Base-by-base conservation (phyloP, 1,140 invertebrate species). In the Trigoniulus corallinus region DNA sequence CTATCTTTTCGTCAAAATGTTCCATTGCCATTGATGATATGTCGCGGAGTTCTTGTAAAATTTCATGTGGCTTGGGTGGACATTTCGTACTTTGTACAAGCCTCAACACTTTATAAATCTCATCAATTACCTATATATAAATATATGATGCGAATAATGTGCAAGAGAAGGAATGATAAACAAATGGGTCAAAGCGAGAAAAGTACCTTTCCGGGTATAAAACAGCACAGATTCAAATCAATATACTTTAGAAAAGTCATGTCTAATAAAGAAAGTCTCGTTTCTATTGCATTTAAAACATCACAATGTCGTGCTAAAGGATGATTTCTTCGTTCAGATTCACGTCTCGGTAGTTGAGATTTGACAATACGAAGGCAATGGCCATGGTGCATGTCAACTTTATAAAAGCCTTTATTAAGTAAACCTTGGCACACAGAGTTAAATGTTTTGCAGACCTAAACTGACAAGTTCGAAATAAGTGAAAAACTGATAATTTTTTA, bases 21-120 rank as follows among this genome's bases (percentile, higher is more conserved):
- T 95, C 89, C 72, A 93, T 94, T 0, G 88, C 88, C 89, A 94
- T 94, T 24, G 87, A 91, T 13, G 86, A 91, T 48, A 93, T 87
- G 61, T 94, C 89, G 1, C 88, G 67, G 1, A 93, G 60, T 62
- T 92, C 88, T 63, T 89, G 84, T 0, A 93, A 67, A 1, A 91
- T 77, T 64, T 91, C 87, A 61, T 88, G 84, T 0, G 84, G 77
- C 18, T 82, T 69, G 1, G 85, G 79, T 2, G 80, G 78, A 4
- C 74, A 76, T 49, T 74, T 72, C 10, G 75, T 75, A 15, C 72
- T 71, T 54, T 80, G 75, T 29, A 91, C 73, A 21, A 80, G 67
- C 42, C 68, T 66, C 22, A 92, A 67, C 1, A 92, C 80, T 53
- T 75, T 71, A 59, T 75, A 78, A 41, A 89, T 81, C 69, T 93